phyloP scores from a whole-genome alignment of 2,888 invertebrate species.

The Dynastes hyllus region DNA sequence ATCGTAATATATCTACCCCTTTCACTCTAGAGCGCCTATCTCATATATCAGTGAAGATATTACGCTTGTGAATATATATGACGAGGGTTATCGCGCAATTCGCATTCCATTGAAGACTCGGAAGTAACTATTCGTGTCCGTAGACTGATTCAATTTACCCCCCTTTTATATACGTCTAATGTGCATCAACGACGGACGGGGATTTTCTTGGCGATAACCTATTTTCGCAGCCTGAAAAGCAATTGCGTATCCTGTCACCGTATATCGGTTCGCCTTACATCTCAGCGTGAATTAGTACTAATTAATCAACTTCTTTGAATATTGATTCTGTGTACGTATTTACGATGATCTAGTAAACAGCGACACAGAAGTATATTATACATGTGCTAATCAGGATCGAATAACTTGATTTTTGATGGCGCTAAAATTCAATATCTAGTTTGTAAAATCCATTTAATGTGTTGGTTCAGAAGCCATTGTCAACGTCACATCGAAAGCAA shows the following conservation, averaged over 20 bases:
- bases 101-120: constrained; percentile 60
- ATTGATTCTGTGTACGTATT: constrained; percentile 10
- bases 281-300: constrained; percentile 16
- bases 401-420: too few relatives aligned
- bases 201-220: constrained; percentile 28
- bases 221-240: constrained; percentile 31
- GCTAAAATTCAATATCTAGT: too few relatives aligned
- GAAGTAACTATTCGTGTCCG: constrained; percentile 51
- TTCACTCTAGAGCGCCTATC: constrained; percentile 53
- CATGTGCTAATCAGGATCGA: too few relatives aligned
- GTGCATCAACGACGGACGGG: constrained; percentile 28
- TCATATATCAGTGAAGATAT: constrained; percentile 61
- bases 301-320: constrained; percentile 39
- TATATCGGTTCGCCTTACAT: constrained; percentile 16
- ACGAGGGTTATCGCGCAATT: constrained; percentile 62
- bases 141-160: constrained; percentile 46
- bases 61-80: constrained; percentile 62
- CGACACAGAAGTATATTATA: neutral
- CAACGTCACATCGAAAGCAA: too few relatives aligned
- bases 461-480: too few relatives aligned
- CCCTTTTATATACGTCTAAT: constrained; percentile 42
- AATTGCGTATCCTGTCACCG: constrained; percentile 33
- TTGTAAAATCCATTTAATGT: too few relatives aligned
- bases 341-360: neutral
- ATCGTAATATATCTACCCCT: constrained; percentile 54